Conservation (phyloP, 2,113 vertebrate species). For the Speoplatyrhinus poulsoni region DNA sequence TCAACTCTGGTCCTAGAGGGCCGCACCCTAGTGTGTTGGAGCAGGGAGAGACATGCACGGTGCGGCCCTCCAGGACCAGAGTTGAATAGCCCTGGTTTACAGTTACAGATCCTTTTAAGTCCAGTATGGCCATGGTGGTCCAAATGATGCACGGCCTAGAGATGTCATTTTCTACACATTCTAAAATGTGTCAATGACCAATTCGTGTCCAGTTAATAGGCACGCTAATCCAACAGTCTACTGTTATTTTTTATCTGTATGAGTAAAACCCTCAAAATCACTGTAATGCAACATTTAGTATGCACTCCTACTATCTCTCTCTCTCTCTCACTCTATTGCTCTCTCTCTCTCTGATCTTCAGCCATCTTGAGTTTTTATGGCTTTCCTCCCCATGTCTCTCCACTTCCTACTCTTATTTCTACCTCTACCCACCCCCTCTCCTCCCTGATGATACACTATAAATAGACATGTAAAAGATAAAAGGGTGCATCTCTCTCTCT, state of each 20-base stretch:
- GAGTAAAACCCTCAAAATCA: not conserved
- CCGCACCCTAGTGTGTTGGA: no score
- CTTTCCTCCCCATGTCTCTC: conserved; percentile 16
- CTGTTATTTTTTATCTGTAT: not conserved
- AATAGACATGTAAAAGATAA: conserved; percentile 69
- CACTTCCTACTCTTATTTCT: conserved; percentile 29
- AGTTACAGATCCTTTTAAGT: no score
- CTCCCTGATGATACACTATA: conserved; percentile 58
- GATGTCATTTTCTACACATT: no score
- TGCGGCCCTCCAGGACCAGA: no score
- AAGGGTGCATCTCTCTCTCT: conserved; percentile 41
- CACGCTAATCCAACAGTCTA: not conserved
- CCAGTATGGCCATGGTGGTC: no score
- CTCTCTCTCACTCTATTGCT: not conserved
- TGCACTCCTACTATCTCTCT: not conserved
- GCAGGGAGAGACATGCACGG: no score
- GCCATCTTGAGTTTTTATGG: conserved; percentile 37
- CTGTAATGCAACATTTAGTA: not conserved
- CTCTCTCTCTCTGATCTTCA: conserved; percentile 11
- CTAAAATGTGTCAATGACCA: no score
- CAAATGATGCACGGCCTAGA: no score
- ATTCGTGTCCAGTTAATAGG: no score
- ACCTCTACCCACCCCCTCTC: conserved; percentile 30
- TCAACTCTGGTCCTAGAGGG: no score
- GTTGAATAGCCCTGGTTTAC: no score